These are phyloP conservation scores for Philaethria dido DNA, from an alignment of 2,888 invertebrate species.

Conservation along the genomic window DNA sequence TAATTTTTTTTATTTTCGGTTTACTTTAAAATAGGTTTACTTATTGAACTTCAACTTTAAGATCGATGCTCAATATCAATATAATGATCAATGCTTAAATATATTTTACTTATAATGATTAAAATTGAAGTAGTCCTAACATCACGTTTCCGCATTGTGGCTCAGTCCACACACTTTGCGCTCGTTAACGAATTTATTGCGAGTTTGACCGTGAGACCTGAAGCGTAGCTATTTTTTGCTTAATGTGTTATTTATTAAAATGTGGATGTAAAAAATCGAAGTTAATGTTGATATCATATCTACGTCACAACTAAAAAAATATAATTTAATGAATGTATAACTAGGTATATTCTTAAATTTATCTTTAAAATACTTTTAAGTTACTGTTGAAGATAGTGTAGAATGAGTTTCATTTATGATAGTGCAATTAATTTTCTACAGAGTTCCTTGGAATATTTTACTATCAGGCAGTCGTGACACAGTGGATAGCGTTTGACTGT, in stretches of 20 bases:
- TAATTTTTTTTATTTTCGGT: no score
- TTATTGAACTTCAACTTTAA: no score
- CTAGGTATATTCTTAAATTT: slow-evolving; percentile 54
- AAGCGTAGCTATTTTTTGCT: slow-evolving; percentile 77
- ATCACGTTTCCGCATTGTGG: slow-evolving; percentile 64
- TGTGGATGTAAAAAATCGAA: slow-evolving; percentile 73
- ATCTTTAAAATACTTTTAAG: slow-evolving; percentile 45
- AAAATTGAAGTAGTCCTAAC: slow-evolving; percentile 53
- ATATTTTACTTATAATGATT: slow-evolving; percentile 32
- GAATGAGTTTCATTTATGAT: slow-evolving; percentile 54
- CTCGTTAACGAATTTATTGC: slow-evolving; percentile 77
- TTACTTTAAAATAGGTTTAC: no score
- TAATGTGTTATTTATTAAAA: slow-evolving; percentile 82
- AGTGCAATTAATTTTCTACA: slow-evolving; percentile 41
- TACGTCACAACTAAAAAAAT: slow-evolving; percentile 64
- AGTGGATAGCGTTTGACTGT: no score
- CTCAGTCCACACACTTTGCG: slow-evolving; percentile 45
- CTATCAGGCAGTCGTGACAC: no score
- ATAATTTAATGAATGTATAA: slow-evolving; percentile 67
- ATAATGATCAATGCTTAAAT: not conserved
- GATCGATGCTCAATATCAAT: no score
- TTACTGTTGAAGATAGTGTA: slow-evolving; percentile 59
- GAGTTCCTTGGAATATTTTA: not conserved
- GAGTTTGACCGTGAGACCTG: slow-evolving; percentile 80
- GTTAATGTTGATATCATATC: slow-evolving; percentile 64